phyloP scores from a whole-genome alignment of 2,113 vertebrate genomes.

The Pelusios castaneus region DNA sequence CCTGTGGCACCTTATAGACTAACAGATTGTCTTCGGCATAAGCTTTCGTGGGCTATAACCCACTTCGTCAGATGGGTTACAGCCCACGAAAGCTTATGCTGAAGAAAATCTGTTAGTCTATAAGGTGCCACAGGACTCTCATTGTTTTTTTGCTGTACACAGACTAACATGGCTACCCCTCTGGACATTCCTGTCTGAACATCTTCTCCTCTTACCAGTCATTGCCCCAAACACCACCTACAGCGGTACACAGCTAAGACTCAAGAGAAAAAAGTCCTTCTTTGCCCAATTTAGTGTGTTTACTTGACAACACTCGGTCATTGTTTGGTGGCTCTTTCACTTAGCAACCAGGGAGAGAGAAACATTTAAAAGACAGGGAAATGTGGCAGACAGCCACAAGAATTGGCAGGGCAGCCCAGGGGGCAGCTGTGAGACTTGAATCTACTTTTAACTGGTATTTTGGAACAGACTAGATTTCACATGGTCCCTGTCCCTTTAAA shows the following conservation, averaged over 20 bases:
- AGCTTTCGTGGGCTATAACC: too few relatives aligned
- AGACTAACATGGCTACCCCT: too few relatives aligned
- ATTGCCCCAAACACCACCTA: constrained; percentile 39
- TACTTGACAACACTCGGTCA: neutral
- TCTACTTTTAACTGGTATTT: constrained; percentile 27
- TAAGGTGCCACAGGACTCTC: too few relatives aligned
- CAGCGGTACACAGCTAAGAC: neutral
- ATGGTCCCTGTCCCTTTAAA: neutral
- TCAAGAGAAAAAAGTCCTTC: neutral
- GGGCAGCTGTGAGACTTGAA: constrained; percentile 39
- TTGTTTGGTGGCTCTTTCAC: constrained; percentile 67
- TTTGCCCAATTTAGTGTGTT: constrained; percentile 59
- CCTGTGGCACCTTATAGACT: too few relatives aligned
- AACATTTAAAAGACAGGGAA: constrained; percentile 54
- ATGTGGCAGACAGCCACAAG: neutral
- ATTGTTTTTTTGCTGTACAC: too few relatives aligned
- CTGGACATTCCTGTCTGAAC: neutral
- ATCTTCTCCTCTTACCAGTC: neutral
- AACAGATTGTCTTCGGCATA: too few relatives aligned
- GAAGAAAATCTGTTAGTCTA: too few relatives aligned
- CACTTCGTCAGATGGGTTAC: too few relatives aligned
- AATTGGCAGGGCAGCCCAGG: constrained; percentile 35
- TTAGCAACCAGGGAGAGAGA: constrained; percentile 48
- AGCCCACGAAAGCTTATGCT: too few relatives aligned
- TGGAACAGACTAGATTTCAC: neutral